Evolutionary conservation across 2,797 vertebrate species (phyloP).

Genomic region (Threskiornis aethiopicus): DNA sequence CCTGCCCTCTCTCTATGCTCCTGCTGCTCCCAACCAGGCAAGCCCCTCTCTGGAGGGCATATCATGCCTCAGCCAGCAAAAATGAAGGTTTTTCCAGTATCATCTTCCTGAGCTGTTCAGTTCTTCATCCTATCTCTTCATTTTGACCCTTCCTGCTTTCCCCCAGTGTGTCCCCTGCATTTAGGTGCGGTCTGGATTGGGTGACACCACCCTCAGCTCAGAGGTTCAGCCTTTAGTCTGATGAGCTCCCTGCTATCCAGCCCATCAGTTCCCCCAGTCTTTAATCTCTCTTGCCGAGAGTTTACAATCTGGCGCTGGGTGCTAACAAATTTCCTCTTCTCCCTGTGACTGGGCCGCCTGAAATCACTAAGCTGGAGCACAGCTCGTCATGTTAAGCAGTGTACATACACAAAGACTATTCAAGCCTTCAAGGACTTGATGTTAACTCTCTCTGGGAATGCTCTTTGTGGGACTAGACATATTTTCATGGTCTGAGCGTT

Average conservation of each 20-base stretch:
- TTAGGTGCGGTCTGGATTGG: not conserved
- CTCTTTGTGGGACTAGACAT: rapidly evolving
- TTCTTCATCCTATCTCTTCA: not conserved
- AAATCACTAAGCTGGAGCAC: not conserved
- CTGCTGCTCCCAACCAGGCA: not conserved
- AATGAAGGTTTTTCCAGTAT: not conserved
- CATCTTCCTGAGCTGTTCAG: not conserved
- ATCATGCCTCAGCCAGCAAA: not conserved
- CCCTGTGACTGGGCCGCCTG: not conserved
- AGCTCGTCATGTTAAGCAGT: not conserved
- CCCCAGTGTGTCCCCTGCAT: not conserved
- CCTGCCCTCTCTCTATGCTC: not conserved
- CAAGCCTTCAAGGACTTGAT: not conserved
- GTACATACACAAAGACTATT: not conserved
- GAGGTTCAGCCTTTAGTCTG: not conserved
- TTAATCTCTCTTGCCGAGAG: not conserved
- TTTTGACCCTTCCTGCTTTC: not conserved
- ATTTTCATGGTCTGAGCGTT: not conserved
- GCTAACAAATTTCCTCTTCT: not conserved
- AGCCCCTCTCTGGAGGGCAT: not conserved
- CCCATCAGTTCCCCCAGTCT: not conserved
- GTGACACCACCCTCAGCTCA: not conserved
- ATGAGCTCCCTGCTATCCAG: not conserved
- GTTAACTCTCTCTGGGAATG: not conserved
- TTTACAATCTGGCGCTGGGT: not conserved